These are phyloP conservation scores for Axea sp. DNA, from an alignment of 2,888 invertebrate species.

Conservation along the genomic window DNA sequence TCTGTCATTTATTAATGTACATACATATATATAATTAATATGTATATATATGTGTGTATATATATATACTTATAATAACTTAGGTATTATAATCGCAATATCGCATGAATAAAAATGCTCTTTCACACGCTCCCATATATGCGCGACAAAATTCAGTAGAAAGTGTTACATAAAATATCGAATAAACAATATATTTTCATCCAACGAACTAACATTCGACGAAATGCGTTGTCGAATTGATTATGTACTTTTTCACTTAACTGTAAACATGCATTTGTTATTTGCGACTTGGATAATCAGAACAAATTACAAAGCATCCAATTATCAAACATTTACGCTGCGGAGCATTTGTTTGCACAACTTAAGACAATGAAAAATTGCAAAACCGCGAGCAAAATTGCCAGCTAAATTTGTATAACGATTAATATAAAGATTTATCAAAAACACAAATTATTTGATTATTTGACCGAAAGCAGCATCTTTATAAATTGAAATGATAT, in stretches of 20 bases:
- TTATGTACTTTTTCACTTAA: slow-evolving; percentile 32
- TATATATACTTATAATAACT: slow-evolving; percentile 21
- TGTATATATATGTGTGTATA: too few species aligned
- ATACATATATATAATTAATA: slow-evolving; percentile 4
- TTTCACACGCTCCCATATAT: slow-evolving; percentile 53
- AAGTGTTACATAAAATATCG: slow-evolving; percentile 44
- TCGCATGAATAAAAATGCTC: slow-evolving; percentile 52
- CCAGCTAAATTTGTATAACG: too few species aligned
- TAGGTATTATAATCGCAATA: slow-evolving; percentile 35
- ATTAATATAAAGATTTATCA: too few species aligned
- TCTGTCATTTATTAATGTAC: background rate
- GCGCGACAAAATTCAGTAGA: slow-evolving; percentile 47
- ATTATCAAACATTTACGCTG: too few species aligned
- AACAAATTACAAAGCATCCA: too few species aligned
- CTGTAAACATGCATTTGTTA: slow-evolving; percentile 51
- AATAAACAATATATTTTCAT: slow-evolving; percentile 61
- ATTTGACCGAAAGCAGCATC: too few species aligned
- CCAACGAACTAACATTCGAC: slow-evolving; percentile 63
- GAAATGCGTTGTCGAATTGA: slow-evolving; percentile 58
- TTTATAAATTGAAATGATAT: too few species aligned
- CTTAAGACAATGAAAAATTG: too few species aligned
- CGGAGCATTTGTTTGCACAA: too few species aligned
- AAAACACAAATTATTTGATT: too few species aligned
- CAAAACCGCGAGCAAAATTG: too few species aligned
- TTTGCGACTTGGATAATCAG: too few species aligned